Evolutionary conservation across 2,797 vertebrate species (phyloP).

Genomic region (Rachycentron canadum): DNA sequence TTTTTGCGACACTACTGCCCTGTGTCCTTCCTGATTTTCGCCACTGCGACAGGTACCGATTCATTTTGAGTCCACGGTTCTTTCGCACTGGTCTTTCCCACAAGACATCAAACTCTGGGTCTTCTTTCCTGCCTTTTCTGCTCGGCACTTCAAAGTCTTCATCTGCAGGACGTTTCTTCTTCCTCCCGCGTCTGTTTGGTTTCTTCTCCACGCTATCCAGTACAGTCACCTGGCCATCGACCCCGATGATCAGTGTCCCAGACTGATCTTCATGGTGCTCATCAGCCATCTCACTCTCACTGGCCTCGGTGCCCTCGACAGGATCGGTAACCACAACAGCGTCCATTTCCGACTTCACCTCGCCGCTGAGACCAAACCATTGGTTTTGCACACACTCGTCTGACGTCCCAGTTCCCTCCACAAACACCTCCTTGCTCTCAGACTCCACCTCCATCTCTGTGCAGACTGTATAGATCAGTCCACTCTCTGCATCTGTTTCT

Average conservation of each 20-base stretch:
- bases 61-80: constrained; percentile 83
- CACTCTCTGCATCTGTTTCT: constrained; percentile 50
- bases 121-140: constrained; percentile 14
- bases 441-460: constrained; percentile 81
- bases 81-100: constrained; percentile 76
- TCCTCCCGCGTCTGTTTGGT: constrained; percentile 61
- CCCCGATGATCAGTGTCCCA: constrained; percentile 74
- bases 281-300: constrained; percentile 49
- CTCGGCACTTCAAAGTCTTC: constrained; percentile 57
- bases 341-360: constrained; percentile 71
- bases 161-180: constrained; percentile 64
- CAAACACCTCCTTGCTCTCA: constrained; percentile 69
- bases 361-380: constrained; percentile 67
- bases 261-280: constrained; percentile 31
- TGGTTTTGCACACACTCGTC: constrained; percentile 39
- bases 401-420: constrained; percentile 45
- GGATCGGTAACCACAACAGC: constrained; percentile 34
- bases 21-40: constrained; percentile 63
- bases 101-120: constrained; percentile 44
- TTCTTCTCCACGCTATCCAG: constrained; percentile 64
- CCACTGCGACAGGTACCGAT: constrained; percentile 79
- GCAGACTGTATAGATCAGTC: constrained; percentile 76
- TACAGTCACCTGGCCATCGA: constrained; percentile 74
- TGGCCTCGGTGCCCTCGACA: constrained; percentile 22
- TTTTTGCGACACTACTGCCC: constrained; percentile 12